Evolutionary conservation across 2,797 vertebrate species (phyloP), one percentile per base, ranked within the genome.

Genomic region (Melopsittacus undulatus): DNA sequence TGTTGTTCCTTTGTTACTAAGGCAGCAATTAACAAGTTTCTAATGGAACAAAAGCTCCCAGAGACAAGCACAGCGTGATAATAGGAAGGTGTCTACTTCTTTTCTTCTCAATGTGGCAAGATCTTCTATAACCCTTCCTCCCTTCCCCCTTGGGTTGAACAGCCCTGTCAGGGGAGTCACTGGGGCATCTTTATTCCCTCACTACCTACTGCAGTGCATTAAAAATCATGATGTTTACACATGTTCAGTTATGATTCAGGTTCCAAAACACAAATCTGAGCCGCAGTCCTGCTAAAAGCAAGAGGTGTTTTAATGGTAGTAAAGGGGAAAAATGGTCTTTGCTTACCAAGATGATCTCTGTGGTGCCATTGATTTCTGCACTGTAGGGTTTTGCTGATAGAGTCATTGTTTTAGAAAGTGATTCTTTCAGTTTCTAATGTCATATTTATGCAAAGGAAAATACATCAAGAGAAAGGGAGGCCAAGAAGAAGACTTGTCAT

Each of bases 21-120:
- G 94, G 95, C 84, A 97, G 94, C 97, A 97, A 97, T 98, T 97
- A 98, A 94, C 94, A 91, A 90, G 85, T 96, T 97, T 97, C 96
- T 96, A 96, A 96, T 93, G 96, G 92, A 88, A 94, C 87, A 96
- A 97, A 98, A 91, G 88, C 95, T 92, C 78, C 64, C 64, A 67
- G 76, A 96, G 95, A 96, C 92, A 96, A 93, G 75, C 89, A 64
- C 92, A 80, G 94, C 69, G 80, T 80, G 86, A 79, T 95, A 81
- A 97, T 91, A 92, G 87, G 84, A 94, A 97, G 83, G 92, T 92
- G 68, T 92, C 82, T 95, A 63, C 54, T 83, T 96, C 94, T 90
- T 73, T 82, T 49, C 49, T 73, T 89, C 73, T 64, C 63, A 82
- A 32, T 16, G 1, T 21, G 76, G 67, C 26, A 42, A 74, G 84